Percentiles rank a stretch among this genome's conserved stretches.
phyloP scores from a whole-genome alignment of 2,113 vertebrate species.

The Hirundichthys speculiger region DNA sequence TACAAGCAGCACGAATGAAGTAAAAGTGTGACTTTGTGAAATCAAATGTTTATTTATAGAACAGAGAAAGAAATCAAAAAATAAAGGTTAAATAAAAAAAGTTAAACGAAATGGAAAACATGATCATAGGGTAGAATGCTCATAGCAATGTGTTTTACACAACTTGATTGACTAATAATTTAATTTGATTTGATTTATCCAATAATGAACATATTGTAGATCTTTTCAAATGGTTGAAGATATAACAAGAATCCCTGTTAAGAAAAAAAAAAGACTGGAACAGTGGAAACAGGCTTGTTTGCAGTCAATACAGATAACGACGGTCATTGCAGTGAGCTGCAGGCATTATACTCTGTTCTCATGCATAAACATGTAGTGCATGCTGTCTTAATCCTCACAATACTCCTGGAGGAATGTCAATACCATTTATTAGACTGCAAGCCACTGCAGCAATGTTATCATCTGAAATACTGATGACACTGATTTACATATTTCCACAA shows the following conservation, averaged over 20 bases:
- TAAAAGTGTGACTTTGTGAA: too few relatives aligned
- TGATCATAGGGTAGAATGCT: too few relatives aligned
- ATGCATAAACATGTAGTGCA: slow-evolving; percentile 74
- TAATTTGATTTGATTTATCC: too few relatives aligned
- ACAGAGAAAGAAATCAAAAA: too few relatives aligned
- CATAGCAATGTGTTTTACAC: too few relatives aligned
- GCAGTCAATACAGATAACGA: slow-evolving; percentile 46
- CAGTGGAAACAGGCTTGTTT: slow-evolving; percentile 35
- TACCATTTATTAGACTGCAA: slow-evolving; percentile 52
- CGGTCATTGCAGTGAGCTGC: slow-evolving; percentile 28
- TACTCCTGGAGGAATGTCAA: slow-evolving; percentile 56
- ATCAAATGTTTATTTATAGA: too few relatives aligned
- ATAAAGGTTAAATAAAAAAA: too few relatives aligned
- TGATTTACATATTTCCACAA: slow-evolving; percentile 60
- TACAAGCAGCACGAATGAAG: too few relatives aligned
- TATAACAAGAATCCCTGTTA: background rate
- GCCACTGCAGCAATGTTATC: slow-evolving; percentile 34
- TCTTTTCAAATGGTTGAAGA: too few relatives aligned
- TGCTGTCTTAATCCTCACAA: slow-evolving; percentile 60
- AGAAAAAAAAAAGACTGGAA: slow-evolving; percentile 15
- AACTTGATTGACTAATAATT: too few relatives aligned
- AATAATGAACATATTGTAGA: too few relatives aligned
- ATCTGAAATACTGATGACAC: slow-evolving; percentile 48
- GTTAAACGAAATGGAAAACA: too few relatives aligned
- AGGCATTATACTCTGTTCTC: slow-evolving; percentile 57